Percentiles rank a stretch among this genome's conserved stretches.
phyloP scores from a whole-genome alignment of 2,888 invertebrate species.

The Hydroisotoma schaefferi region DNA sequence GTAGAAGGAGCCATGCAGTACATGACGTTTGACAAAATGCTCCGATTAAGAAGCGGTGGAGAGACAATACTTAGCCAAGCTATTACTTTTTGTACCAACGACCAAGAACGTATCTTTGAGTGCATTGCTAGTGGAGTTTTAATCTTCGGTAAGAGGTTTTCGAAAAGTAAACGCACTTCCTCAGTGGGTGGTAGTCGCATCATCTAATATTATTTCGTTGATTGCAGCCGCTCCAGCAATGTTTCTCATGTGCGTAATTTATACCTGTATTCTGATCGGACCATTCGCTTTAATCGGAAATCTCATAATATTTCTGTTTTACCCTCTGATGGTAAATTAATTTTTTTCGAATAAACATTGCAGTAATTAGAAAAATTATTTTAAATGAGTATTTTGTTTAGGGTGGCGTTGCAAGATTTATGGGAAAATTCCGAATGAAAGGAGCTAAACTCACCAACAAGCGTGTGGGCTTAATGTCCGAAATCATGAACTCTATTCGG shows the following conservation, averaged over 20 bases:
- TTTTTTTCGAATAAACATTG: neutral
- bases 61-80: constrained; percentile 54
- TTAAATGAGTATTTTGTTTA: constrained; percentile 33
- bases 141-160: constrained; percentile 47
- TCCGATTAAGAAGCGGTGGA: constrained; percentile 51
- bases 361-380: neutral
- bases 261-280: constrained; percentile 53
- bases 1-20: constrained; percentile 50
- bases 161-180: neutral
- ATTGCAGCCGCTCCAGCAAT: constrained; percentile 52
- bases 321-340: constrained; percentile 54
- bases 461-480: constrained; percentile 55
- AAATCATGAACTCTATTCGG: constrained; percentile 57
- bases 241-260: constrained; percentile 52
- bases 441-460: constrained; percentile 51
- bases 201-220: no score
- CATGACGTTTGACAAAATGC: constrained; percentile 53
- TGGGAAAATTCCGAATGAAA: constrained; percentile 49
- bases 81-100: constrained; percentile 52
- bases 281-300: constrained; percentile 54
- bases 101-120: constrained; percentile 53
- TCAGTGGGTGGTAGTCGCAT: no score
- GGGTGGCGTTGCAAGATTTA: constrained; percentile 50
- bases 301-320: constrained; percentile 52
- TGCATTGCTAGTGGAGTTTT: constrained; percentile 51